These are phyloP conservation scores for Lasius platythorax DNA, from an alignment of 2,888 invertebrate species.

Conservation along the genomic window DNA sequence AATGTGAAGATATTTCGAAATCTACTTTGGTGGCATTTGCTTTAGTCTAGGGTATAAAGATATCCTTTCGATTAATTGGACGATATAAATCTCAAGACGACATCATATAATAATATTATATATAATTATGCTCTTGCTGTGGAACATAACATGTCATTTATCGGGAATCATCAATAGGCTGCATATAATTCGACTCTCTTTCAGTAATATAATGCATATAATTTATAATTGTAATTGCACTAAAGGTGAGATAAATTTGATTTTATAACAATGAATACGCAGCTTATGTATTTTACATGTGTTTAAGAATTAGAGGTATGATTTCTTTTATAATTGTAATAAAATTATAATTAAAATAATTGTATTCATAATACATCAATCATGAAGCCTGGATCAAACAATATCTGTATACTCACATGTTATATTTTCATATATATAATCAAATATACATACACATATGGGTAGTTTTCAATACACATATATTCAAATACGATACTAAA, in stretches of 20 bases:
- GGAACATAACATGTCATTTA: conserved; percentile 58
- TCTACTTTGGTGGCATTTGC: conserved; percentile 72
- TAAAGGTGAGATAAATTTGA: conserved; percentile 54
- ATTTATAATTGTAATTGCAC: conserved; percentile 57
- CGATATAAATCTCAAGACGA: conserved; percentile 66
- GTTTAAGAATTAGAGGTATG: conserved; percentile 66
- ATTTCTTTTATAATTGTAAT: conserved; percentile 54
- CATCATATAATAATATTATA: conserved; percentile 78
- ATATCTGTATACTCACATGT: conserved; percentile 33
- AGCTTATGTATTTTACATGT: conserved; percentile 66
- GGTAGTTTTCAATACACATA: conserved; percentile 14
- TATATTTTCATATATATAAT: conserved; percentile 48
- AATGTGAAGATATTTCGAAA: conserved; percentile 67
- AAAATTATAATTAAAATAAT: conserved; percentile 30
- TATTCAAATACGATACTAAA: conserved; percentile 44
- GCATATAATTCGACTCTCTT: conserved; percentile 57
- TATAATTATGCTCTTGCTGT: conserved; percentile 75
- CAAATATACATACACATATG: conserved; percentile 57
- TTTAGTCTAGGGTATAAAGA: conserved; percentile 63
- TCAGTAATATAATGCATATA: conserved; percentile 51
- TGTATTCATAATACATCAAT: conserved; percentile 70
- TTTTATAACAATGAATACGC: conserved; percentile 62
- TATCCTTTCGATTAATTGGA: conserved; percentile 55
- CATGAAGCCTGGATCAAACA: conserved; percentile 67
- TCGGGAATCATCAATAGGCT: conserved; percentile 64